phyloP scores from a whole-genome alignment of 2,888 invertebrate species.

The Axea sp. region DNA sequence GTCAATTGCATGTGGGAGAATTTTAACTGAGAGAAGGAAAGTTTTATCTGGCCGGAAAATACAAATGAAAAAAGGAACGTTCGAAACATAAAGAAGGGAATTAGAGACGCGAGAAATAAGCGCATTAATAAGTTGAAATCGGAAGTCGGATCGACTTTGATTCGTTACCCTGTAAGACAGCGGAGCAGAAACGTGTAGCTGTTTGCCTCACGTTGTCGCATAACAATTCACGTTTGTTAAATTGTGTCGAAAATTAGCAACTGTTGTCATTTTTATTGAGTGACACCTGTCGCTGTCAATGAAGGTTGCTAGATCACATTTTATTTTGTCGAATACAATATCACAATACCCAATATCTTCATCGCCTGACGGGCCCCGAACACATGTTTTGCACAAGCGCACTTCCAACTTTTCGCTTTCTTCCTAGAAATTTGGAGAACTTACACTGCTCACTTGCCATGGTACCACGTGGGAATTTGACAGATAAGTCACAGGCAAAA shows the following conservation, averaged over 20 bases:
- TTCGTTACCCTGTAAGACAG: slow-evolving; percentile 5
- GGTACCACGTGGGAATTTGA: slow-evolving; percentile 26
- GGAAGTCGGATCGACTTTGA: no score
- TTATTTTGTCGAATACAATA: slow-evolving; percentile 6
- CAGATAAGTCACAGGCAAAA: neutral
- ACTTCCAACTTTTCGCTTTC: slow-evolving; percentile 13
- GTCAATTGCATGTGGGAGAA: slow-evolving; percentile 27
- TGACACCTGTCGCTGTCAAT: slow-evolving; percentile 42
- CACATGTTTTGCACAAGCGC: slow-evolving; percentile 48
- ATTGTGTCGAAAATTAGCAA: slow-evolving; percentile 8
- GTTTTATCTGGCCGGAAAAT: no score
- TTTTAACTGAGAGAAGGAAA: no score
- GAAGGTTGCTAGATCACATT: slow-evolving; percentile 24
- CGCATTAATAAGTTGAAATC: no score
- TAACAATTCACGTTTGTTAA: slow-evolving; percentile 2
- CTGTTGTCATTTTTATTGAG: slow-evolving; percentile 7
- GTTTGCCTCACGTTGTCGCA: neutral
- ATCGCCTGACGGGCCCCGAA: slow-evolving; percentile 20
- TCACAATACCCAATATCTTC: no score
- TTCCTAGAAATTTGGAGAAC: neutral
- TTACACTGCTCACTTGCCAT: slow-evolving; percentile 31
- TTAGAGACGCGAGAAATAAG: neutral
- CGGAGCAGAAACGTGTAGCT: neutral
- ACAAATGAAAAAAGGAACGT: no score
- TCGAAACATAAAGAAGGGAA: no score